Percentiles rank a stretch among this genome's conserved stretches.
Evolutionary conservation across 2,888 invertebrate species (phyloP).

Genomic region (Chalcosyrphus nemorum): DNA sequence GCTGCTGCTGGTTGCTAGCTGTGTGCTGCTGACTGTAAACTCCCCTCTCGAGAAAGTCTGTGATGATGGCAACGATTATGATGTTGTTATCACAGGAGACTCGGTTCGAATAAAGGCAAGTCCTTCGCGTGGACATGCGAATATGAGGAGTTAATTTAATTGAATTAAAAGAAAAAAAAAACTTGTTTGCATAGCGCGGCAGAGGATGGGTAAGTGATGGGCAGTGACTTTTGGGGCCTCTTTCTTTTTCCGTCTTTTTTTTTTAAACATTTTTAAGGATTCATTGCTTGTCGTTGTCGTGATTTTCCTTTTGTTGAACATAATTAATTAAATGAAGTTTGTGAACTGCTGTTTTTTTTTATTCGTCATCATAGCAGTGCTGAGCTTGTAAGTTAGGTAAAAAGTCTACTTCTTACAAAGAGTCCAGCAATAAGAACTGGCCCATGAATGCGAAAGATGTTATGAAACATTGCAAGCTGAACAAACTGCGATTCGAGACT

Average conservation of each 20-base stretch:
- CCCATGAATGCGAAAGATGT: no score
- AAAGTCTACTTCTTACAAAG: no score
- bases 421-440: no score
- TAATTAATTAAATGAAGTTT: not conserved
- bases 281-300: not conserved
- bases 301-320: conserved; percentile 1
- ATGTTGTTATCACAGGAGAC: conserved; percentile 49
- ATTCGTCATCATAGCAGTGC: not conserved
- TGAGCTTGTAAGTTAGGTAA: not conserved
- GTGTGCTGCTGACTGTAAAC: conserved; percentile 12
- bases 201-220: not conserved
- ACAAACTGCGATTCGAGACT: no score
- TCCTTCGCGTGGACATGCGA: conserved; percentile 20
- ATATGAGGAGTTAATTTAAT: conserved; percentile 67
- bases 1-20: conserved; percentile 8
- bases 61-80: conserved; percentile 59
- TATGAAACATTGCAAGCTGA: no score
- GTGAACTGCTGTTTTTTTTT: not conserved
- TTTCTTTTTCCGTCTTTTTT: not conserved
- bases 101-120: conserved; percentile 3
- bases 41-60: not conserved
- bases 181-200: not conserved
- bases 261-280: not conserved
- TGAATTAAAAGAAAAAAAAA: conserved; percentile 14
- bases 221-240: not conserved